Evolutionary conservation across 2,113 vertebrate genomes (phyloP), one percentile per base, ranked within the genome.

Genomic region (Ancistrus triradiatus): DNA sequence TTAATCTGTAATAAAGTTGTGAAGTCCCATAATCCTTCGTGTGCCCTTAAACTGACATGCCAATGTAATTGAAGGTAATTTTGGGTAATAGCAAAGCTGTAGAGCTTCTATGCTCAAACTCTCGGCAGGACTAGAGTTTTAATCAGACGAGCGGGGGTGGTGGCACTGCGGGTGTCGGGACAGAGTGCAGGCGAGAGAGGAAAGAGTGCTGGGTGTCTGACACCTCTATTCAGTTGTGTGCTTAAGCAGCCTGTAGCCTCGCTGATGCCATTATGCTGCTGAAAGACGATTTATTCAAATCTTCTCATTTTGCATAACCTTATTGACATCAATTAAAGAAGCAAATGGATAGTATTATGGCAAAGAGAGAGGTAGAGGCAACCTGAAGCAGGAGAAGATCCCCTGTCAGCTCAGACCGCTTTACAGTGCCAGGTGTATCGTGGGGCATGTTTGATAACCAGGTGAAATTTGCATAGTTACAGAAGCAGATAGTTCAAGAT

Each of bases 281-380:
- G 63, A 78, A 76, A 74, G 69, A 47, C 40, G 66, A 82, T 74
- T 82, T 81, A 80, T 81, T 78, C 68, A 84, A 79, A 81, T 66
- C 81, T 86, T 83, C 57, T 76, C 82, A 85, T 88, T 87, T 86
- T 86, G 84, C 84, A 83, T 86, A 88, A 87, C 81, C 86, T 86
- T 61, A 80, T 83, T 87, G 85, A 87, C 87, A 87, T 86, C 84
- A 87, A 85, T 86, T 88, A 88, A 84, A 84, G 80, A 81, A 75
- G 79, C 74, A 64, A 83, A 82, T 79, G 74, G 82, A 83, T 81
- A 84, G 84, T 85, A 82, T 83, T 88, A 71, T 68, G 69, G 76
- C 80, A 70, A 71, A 75, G 83, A 68, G 60, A 83, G 83, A 74
- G 84, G 81, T 81, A 84, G 80, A 83, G 77, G 3, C 55, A 37